Percentiles rank a stretch among this genome's conserved stretches.
Evolutionary conservation across 2,888 invertebrate genomes (phyloP).

Genomic region (Fragum sueziense): DNA sequence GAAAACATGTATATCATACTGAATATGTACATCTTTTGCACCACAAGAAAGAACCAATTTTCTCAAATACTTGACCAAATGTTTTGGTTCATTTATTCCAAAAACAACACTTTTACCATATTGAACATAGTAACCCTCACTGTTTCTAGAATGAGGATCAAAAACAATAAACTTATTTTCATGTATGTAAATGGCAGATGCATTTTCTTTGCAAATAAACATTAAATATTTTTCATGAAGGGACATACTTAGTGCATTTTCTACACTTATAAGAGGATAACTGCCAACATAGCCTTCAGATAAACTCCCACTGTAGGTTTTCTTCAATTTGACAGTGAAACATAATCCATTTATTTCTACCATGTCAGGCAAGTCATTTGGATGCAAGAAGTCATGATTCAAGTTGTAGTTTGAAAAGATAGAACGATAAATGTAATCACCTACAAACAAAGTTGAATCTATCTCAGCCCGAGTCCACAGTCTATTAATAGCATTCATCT

Average conservation of each 20-base stretch:
- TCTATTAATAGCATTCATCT: background rate
- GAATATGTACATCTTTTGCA: background rate
- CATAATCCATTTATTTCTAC: background rate
- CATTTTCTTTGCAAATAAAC: slow-evolving; percentile 18
- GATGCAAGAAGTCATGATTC: background rate
- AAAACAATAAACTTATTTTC: slow-evolving; percentile 21
- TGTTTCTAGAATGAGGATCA: slow-evolving; percentile 32
- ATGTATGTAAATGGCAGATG: slow-evolving; percentile 18
- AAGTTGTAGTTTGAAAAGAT: slow-evolving; percentile 1
- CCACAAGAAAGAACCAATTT: background rate
- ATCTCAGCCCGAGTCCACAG: slow-evolving; percentile 7
- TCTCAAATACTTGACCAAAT: background rate
- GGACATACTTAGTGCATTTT: slow-evolving; percentile 2
- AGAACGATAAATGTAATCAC: slow-evolving; percentile 24
- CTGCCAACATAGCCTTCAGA: slow-evolving; percentile 2
- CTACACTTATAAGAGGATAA: slow-evolving; percentile 10
- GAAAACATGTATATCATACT: background rate
- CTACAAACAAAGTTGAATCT: slow-evolving; percentile 13
- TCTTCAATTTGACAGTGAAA: slow-evolving; percentile 12
- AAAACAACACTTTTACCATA: slow-evolving; percentile 18
- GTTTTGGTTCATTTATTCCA: background rate
- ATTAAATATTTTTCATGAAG: slow-evolving; percentile 1
- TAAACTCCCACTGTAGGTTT: slow-evolving; percentile 16
- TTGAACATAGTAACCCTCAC: background rate
- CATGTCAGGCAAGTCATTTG: slow-evolving; percentile 2